Evolutionary conservation across 92 coral and sea anemone species (phyloP), one percentile per base, ranked within the genome.

Genomic region (Actinostola sp.): DNA sequence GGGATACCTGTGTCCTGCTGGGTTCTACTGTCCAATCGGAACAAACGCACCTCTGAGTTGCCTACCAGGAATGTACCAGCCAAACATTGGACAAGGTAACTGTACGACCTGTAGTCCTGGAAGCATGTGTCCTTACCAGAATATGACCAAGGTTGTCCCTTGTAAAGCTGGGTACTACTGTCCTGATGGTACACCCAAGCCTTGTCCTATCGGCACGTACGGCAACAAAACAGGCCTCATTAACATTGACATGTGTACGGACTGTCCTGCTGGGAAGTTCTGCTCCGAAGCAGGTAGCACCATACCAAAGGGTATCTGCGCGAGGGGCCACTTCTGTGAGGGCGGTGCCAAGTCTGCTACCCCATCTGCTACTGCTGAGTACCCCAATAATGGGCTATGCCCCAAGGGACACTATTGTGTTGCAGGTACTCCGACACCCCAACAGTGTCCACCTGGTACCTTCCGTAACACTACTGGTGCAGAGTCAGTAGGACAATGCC

Each of bases 381-480:
- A 78, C 77, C 93, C 93, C 15, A 58, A 58, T 42, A 91, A 93
- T 68, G 98, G 98, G 8, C 94, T 80, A 9, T 95, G 99, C 42
- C 86, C 93, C 28, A 71, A 81, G 32, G 99, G 99, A 15, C 70
- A 79, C 49, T 95, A 83, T 43, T 95, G 99, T 49, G 71, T 82
- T 35, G 83, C 70, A 43, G 99, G 97, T 20, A 88, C 96, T 9
- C 75, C 49, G n/a, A 76, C 92, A 2, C 97, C 99, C 19, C 66
- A 80, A 45, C 70, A 84, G 48, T 95, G 99, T 55, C 94, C 87
- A 2, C 95, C 92, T 7, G 97, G 99, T 28, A 95, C 99, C 6
- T 95, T 85, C 88, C 97, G 99, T 54, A 95, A 95, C 73, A 95
- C 84, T 44, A 91, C 99, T 15, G 99, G 99, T 19, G 99, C 99